phyloP scores from a whole-genome alignment of 92 coral and sea anemone species.

The Epizoanthus fatuus region DNA sequence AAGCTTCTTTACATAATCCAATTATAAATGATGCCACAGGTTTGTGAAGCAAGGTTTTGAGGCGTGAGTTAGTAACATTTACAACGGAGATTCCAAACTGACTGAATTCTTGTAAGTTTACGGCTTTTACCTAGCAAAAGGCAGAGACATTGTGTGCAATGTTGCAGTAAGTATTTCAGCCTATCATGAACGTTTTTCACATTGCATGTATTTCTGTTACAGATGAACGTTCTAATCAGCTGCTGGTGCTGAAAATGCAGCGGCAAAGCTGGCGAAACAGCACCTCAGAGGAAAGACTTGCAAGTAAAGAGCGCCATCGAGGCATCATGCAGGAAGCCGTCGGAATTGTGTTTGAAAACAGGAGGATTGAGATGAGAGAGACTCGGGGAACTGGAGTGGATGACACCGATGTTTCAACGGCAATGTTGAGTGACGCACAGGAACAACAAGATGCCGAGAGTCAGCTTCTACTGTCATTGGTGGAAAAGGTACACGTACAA shows the following conservation, averaged over 20 bases:
- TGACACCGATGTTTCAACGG: constrained; percentile 77
- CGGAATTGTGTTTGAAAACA: constrained; percentile 89
- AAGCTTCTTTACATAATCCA: no score
- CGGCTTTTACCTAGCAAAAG: background rate
- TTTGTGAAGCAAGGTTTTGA: no score
- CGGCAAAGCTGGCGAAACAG: constrained; percentile 96
- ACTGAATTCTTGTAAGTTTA: background rate
- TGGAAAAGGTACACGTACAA: constrained; percentile 68
- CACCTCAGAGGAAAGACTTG: constrained; percentile 79
- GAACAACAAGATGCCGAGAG: constrained; percentile 91
- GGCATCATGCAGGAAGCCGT: constrained; percentile 92
- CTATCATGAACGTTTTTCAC: no score
- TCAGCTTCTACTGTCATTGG: constrained; percentile 71
- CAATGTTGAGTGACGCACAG: constrained; percentile 88
- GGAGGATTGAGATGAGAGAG: constrained; percentile 78
- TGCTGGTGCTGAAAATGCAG: constrained; percentile 89
- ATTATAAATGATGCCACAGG: no score
- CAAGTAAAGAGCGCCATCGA: constrained; percentile 80
- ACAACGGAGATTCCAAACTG: no score
- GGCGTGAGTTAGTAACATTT: no score
- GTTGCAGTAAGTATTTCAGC: no score
- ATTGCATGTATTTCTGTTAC: background rate
- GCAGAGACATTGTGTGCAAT: background rate
- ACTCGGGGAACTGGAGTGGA: constrained; percentile 69
- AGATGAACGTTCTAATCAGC: constrained; percentile 97